Base-by-base conservation (phyloP, 2,888 invertebrate species). In the Euphydryas editha region DNA sequence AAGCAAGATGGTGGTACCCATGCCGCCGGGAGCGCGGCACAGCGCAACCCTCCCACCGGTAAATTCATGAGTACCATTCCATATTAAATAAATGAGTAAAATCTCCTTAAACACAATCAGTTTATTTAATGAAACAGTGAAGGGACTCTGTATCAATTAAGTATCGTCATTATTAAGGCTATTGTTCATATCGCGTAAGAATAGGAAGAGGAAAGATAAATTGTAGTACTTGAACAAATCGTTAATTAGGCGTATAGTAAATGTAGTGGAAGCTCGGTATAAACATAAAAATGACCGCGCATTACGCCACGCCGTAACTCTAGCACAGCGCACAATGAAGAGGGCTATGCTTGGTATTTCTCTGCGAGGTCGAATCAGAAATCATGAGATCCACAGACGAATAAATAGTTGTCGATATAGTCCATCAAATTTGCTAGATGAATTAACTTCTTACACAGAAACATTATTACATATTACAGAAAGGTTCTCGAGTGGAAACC, bases 241-340 rank as follows among this genome's bases (percentile, higher is more conserved):
- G 69, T 64, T 66, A 69, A 74, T 74, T 75, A 76, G 75, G 68
- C 73, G 74, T 68, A 66, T 71, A 72, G 72, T 70, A 73, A 77
- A 77, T 76, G 78, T 73, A 65, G 63, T 71, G 74, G 74, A 74
- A 72, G 75, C 68, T 61, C 51, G 59, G 67, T 55, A 69, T 59
- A 62, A 66, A 67, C 68, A 67, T 68, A 70, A 71, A 71, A 68
- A 51, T 30, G 55, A 36, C 49, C 21, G n/a, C 17, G 46, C 13
- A 6, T 70, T 39, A 70, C 68, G 67, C 66, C 62, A 30, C 11
- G 36, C 5, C 30, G 54, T n/a, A 49, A 54, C 39, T 39, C 13
- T 10, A 1, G 0, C 5, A 49, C 17, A 11, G 5, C 17, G 20
- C n/a, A n/a, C n/a, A n/a, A n/a, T n/a, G n/a, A n/a, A n/a, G n/a